phyloP scores from a whole-genome alignment of 2,113 vertebrate species.

The Coturnix japonica region DNA sequence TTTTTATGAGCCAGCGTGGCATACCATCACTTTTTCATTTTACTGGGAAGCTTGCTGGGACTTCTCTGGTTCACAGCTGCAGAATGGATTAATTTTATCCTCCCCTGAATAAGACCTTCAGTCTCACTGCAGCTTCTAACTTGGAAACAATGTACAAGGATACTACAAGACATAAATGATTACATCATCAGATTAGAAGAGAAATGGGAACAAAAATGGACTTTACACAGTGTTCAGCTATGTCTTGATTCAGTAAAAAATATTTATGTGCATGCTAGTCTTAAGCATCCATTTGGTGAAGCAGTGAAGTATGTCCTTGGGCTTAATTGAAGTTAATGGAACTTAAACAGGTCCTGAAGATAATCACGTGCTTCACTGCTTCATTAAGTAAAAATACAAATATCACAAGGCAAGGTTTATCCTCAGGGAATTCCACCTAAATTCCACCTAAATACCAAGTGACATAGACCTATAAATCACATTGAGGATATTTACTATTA shows the following conservation, averaged over 20 bases:
- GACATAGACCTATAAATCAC: slow-evolving; percentile 17
- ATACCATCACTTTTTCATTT: slow-evolving; percentile 65
- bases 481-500: not conserved
- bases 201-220: not conserved
- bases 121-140: slow-evolving; percentile 31
- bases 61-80: slow-evolving; percentile 64
- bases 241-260: slow-evolving; percentile 9
- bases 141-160: slow-evolving; percentile 3
- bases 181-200: slow-evolving; percentile 16
- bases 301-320: not conserved
- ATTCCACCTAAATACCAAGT: slow-evolving; percentile 5
- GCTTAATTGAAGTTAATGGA: slow-evolving; percentile 40
- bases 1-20: slow-evolving; percentile 64
- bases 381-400: slow-evolving; percentile 43
- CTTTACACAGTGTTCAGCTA: not conserved
- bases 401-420: slow-evolving; percentile 10
- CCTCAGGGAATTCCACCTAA: slow-evolving; percentile 21
- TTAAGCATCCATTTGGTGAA: slow-evolving; percentile 17
- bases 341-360: slow-evolving; percentile 52
- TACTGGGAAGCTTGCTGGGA: slow-evolving; percentile 40
- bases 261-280: not conserved
- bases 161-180: slow-evolving; percentile 15
- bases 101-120: slow-evolving; percentile 55
- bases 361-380: slow-evolving; percentile 41
- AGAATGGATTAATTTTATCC: slow-evolving; percentile 63